These are phyloP conservation scores for Campoplex capitator DNA, from an alignment of 2,888 invertebrate genomes.

Conservation along the genomic window DNA sequence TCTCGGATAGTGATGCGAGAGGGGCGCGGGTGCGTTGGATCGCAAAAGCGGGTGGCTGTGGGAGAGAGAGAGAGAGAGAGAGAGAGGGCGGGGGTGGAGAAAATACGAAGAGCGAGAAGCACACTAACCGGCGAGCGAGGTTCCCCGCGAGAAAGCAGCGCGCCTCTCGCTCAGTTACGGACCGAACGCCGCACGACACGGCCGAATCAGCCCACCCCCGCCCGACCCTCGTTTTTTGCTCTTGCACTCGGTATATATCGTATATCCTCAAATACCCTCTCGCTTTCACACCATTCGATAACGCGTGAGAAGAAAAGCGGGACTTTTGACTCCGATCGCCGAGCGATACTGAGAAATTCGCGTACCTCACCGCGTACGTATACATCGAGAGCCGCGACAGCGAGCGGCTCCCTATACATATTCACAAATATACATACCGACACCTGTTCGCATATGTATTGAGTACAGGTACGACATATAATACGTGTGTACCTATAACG, in stretches of 20 bases:
- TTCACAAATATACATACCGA: not conserved
- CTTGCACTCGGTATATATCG: conserved; percentile 1
- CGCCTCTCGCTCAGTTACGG: conserved; percentile 78
- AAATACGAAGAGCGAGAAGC: conserved; percentile 56
- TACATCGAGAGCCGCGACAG: not conserved
- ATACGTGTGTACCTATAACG: conserved; percentile 8
- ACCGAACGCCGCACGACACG: conserved; percentile 74
- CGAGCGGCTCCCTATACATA: not conserved
- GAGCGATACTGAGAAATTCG: conserved; percentile 5
- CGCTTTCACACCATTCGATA: conserved; percentile 46
- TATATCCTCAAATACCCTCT: conserved; percentile 14
- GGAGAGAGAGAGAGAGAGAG: conserved; percentile 16
- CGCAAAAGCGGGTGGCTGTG: conserved; percentile 34
- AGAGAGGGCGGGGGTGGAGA: conserved; percentile 43
- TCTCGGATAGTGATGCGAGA: conserved; percentile 6
- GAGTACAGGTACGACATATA: conserved; percentile 3
- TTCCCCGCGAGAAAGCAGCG: conserved; percentile 74
- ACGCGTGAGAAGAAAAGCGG: conserved; percentile 35
- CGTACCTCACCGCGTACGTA: not conserved
- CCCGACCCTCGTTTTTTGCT: conserved; percentile 44
- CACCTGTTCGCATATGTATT: conserved; percentile 10
- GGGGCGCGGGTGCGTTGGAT: conserved; percentile 10
- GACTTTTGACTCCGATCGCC: conserved; percentile 34
- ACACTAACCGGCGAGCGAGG: conserved; percentile 68
- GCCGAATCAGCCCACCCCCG: conserved; percentile 65